Conservation (phyloP, 2,888 invertebrate genomes). For the Meloe dianella region DNA sequence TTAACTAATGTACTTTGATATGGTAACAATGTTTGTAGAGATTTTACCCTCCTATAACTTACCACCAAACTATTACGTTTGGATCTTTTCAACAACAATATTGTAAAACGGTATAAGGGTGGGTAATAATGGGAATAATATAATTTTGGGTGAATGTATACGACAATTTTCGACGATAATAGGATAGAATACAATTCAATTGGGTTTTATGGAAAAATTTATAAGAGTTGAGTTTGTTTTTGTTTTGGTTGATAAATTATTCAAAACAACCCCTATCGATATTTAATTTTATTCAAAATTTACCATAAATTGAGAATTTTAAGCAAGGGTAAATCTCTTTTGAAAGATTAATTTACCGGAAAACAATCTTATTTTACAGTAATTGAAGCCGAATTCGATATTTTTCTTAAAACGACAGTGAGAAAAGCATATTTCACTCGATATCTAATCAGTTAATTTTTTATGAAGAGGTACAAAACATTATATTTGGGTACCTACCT, state of each 20-base stretch:
- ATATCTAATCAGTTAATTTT: too few species aligned
- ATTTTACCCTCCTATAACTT: neutral
- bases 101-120: neutral
- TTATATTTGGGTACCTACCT: too few species aligned
- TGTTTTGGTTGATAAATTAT: neutral
- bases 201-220: neutral
- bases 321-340: too few species aligned
- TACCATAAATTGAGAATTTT: too few species aligned
- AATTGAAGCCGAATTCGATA: too few species aligned
- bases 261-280: neutral
- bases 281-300: too few species aligned
- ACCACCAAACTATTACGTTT: constrained; percentile 1
- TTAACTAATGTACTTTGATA: constrained; percentile 54
- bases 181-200: neutral
- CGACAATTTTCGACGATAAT: neutral
- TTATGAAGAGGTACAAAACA: too few species aligned
- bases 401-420: too few species aligned
- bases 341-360: too few species aligned
- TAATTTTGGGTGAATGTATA: neutral
- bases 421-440: too few species aligned
- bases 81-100: neutral
- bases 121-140: neutral
- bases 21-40: constrained; percentile 19
- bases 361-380: too few species aligned
- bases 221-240: too few species aligned